Percentiles rank a stretch among this genome's conserved stretches.
These are phyloP conservation scores for Pangasius larnaudii DNA, from an alignment of 2,797 vertebrate species.

Conservation along the genomic window DNA sequence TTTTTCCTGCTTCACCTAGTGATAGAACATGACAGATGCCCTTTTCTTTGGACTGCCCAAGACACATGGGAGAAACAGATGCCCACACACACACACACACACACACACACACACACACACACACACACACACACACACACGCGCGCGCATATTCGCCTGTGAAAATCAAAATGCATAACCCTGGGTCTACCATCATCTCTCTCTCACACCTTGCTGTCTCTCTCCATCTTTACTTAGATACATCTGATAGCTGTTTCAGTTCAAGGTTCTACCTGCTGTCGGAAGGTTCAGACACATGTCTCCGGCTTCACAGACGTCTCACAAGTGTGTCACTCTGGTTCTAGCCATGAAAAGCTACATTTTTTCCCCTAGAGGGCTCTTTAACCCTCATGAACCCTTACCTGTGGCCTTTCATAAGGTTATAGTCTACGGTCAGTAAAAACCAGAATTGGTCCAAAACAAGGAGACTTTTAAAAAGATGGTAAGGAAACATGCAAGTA, in stretches of 20 bases:
- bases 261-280: not conserved
- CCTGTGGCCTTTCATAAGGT: not conserved
- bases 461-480: not conserved
- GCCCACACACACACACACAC: conserved; percentile 59
- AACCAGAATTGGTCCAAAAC: not conserved
- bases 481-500: not conserved
- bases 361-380: not conserved
- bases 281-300: no score
- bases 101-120: not conserved
- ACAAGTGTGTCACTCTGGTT: not conserved
- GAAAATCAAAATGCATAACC: not conserved
- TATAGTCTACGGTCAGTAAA: not conserved
- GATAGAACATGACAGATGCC: conserved; percentile 55
- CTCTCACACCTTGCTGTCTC: not conserved
- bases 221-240: conserved; percentile 25
- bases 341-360: not conserved
- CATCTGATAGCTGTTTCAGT: conserved; percentile 10
- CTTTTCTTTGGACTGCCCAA: conserved; percentile 66
- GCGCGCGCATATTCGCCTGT: not conserved
- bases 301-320: not conserved
- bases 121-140: conserved; percentile 1
- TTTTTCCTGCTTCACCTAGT: conserved; percentile 48
- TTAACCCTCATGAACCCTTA: not conserved
- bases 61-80: conserved; percentile 60
- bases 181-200: conserved; percentile 51